phyloP scores from a whole-genome alignment of 2,797 vertebrate genomes.

The Botia kubotai region DNA sequence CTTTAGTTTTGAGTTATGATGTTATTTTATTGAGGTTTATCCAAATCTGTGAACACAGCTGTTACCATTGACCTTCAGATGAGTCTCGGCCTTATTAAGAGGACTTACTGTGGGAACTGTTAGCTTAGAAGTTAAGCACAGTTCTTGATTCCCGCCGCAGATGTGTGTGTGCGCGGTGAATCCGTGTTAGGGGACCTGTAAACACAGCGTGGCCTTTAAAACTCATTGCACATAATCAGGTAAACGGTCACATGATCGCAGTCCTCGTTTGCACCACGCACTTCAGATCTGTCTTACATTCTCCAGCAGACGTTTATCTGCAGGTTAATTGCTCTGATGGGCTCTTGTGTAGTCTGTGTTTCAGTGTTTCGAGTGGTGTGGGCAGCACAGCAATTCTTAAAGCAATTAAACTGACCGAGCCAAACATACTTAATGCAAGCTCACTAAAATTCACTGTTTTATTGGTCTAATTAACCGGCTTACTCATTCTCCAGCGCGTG shows the following conservation, averaged over 20 bases:
- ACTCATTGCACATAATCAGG: conserved; percentile 36
- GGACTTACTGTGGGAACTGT: conserved; percentile 23
- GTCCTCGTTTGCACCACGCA: conserved; percentile 5
- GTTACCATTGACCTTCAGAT: conserved; percentile 39
- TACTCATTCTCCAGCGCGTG: conserved; percentile 44
- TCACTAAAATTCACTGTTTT: conserved; percentile 40
- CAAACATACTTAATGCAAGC: conserved; percentile 37
- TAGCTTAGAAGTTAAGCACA: conserved; percentile 39
- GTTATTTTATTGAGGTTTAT: conserved; percentile 3
- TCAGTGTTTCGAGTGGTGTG: conserved; percentile 37
- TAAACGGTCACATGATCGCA: conserved; percentile 14
- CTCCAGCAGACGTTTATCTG: conserved; percentile 17
- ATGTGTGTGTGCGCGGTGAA: not conserved
- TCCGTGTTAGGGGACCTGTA: conserved; percentile 5
- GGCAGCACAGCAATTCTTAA: conserved; percentile 25
- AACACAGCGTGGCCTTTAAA: conserved; percentile 45
- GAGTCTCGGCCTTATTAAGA: conserved; percentile 29
- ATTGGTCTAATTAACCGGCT: conserved; percentile 49
- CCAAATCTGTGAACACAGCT: conserved; percentile 39
- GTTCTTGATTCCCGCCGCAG: conserved; percentile 22
- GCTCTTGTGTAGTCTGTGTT: conserved; percentile 17
- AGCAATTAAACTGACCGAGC: conserved; percentile 38
- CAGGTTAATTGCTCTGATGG: conserved; percentile 27
- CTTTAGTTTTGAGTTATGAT: not conserved
- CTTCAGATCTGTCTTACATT: conserved; percentile 34